phyloP scores from a whole-genome alignment of 1,140 invertebrate species.

The Tachypleus tridentatus region DNA sequence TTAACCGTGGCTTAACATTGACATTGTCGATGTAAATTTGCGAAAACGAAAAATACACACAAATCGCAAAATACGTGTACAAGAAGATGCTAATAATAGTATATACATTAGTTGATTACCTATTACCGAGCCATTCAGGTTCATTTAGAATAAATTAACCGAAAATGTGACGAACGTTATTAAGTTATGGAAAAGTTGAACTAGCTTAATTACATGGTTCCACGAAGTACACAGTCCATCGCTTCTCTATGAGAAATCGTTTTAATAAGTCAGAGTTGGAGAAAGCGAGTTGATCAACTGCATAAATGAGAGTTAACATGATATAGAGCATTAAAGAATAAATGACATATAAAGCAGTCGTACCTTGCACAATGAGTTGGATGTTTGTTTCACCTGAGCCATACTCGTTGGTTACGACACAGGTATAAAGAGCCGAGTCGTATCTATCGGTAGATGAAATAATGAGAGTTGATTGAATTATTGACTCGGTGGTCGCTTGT shows the following conservation, averaged over 20 bases:
- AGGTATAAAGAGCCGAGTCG: slow-evolving; percentile 37
- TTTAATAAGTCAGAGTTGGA: neutral
- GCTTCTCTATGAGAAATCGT: neutral
- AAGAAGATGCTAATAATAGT: too few relatives aligned
- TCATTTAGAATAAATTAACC: too few relatives aligned
- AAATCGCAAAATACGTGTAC: too few relatives aligned
- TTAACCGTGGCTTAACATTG: too few relatives aligned
- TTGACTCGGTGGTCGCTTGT: too few relatives aligned
- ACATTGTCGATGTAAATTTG: too few relatives aligned
- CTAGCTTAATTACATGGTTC: neutral
- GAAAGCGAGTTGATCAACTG: neutral
- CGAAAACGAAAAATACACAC: too few relatives aligned
- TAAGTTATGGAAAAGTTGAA: neutral
- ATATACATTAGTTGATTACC: too few relatives aligned
- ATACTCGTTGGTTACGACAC: slow-evolving; percentile 32
- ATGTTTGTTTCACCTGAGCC: slow-evolving; percentile 57
- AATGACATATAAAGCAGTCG: slow-evolving; percentile 5
- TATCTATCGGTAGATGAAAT: slow-evolving; percentile 22
- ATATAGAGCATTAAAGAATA: neutral
- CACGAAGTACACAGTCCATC: slow-evolving; percentile 4
- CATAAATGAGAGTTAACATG: neutral
- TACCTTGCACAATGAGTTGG: slow-evolving; percentile 87
- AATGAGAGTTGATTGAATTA: too few relatives aligned
- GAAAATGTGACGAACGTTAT: too few relatives aligned
- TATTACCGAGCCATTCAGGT: too few relatives aligned